These are phyloP conservation scores for Sesia apiformis DNA, from an alignment of 2,888 invertebrate species.

Conservation along the genomic window DNA sequence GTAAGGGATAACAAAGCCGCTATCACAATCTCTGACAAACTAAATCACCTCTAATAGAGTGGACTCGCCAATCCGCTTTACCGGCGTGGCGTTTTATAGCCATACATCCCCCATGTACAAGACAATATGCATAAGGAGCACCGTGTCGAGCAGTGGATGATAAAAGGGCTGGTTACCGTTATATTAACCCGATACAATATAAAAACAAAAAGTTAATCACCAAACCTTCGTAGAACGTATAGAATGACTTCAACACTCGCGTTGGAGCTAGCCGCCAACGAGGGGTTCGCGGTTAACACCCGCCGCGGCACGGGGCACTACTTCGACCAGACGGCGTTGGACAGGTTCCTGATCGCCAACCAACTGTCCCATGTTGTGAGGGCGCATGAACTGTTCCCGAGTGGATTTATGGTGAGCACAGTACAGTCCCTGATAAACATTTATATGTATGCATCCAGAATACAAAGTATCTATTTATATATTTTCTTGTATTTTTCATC, in stretches of 20 bases:
- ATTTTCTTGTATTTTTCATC: no score
- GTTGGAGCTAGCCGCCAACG: constrained; percentile 70
- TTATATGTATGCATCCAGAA: no score
- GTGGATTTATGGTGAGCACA: constrained; percentile 78
- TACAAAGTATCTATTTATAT: no score
- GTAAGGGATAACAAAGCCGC: no score
- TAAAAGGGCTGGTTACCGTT: neutral
- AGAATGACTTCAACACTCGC: constrained; percentile 60
- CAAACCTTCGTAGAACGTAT: constrained; percentile 30
- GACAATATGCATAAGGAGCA: no score
- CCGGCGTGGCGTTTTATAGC: no score
- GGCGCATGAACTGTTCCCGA: constrained; percentile 83
- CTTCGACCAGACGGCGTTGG: constrained; percentile 80
- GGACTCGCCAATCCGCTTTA: no score
- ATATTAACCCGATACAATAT: neutral
- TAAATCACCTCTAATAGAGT: no score
- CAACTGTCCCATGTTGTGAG: constrained; percentile 80
- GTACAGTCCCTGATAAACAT: neutral
- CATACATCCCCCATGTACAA: no score
- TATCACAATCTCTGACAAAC: no score
- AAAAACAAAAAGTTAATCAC: no score
- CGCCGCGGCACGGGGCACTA: constrained; percentile 83
- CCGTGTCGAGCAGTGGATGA: no score
- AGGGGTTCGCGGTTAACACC: constrained; percentile 80
- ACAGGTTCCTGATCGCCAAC: constrained; percentile 78